A percentile compares a stretch with the other conserved stretches of the same genome.
phyloP scores from a whole-genome alignment of 2,797 vertebrate species.

The Spea hammondii region DNA sequence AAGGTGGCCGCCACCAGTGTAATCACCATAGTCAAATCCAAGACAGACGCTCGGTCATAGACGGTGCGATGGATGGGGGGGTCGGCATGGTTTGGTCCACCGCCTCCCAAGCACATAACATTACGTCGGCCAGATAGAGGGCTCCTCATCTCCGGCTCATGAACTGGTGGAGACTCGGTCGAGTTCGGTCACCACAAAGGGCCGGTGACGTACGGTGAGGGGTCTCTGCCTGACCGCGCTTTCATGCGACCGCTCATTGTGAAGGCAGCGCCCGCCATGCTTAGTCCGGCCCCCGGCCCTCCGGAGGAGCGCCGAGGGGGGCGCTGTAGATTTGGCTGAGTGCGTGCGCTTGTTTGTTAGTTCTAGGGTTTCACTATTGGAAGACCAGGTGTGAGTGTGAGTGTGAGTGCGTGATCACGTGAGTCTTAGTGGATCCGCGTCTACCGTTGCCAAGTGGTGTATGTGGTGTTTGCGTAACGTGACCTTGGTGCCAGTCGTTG shows the following conservation, averaged over 20 bases:
- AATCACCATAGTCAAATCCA: slow-evolving; percentile 99
- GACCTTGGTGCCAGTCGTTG: slow-evolving; percentile 52
- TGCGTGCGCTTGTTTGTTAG: not conserved
- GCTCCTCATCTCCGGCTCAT: slow-evolving; percentile 1
- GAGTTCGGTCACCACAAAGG: not conserved
- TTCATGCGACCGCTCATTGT: not conserved
- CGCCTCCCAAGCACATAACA: slow-evolving; percentile 69
- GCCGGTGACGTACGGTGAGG: slow-evolving; percentile 7
- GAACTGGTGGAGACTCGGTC: not conserved
- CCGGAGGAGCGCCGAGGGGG: not conserved
- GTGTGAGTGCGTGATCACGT: slow-evolving; percentile 27
- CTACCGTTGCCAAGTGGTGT: too few species aligned
- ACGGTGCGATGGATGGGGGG: slow-evolving; percentile 55
- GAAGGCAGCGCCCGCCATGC: not conserved
- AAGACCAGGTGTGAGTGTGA: not conserved
- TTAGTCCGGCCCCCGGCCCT: not conserved
- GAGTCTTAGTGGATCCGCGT: slow-evolving; percentile 7
- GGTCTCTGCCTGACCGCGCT: not conserved
- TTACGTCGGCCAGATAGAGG: not conserved
- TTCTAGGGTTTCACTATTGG: not conserved
- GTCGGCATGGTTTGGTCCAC: slow-evolving; percentile 62
- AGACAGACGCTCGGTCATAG: slow-evolving; percentile 94
- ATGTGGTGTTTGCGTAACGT: slow-evolving; percentile 42
- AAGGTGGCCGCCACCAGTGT: slow-evolving; percentile 98
- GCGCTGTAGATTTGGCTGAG: not conserved